These are phyloP conservation scores for Sturnira hondurensis DNA, from an alignment of 2,113 vertebrate species.

Conservation along the genomic window DNA sequence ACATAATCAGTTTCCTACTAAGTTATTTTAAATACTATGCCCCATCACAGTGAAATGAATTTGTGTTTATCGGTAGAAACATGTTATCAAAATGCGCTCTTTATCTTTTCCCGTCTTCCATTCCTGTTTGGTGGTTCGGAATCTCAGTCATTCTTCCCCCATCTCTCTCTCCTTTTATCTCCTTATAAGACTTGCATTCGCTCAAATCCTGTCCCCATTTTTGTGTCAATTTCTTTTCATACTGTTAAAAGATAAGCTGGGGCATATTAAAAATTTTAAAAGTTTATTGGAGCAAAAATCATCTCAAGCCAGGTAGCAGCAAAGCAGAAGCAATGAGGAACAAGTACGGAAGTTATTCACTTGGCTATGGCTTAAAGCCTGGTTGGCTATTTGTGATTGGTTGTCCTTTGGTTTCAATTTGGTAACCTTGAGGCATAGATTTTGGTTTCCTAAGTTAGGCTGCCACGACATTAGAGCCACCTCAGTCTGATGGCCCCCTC, in stretches of 20 bases:
- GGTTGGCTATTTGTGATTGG: neutral
- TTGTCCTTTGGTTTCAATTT: neutral
- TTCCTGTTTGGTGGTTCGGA: neutral
- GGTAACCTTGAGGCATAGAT: neutral
- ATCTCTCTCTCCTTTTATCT: neutral
- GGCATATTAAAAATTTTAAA: neutral
- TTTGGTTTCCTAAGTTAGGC: neutral
- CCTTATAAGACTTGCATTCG: neutral
- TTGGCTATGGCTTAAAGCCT: neutral
- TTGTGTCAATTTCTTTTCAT: neutral
- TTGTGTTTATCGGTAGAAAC: neutral
- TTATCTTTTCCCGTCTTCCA: neutral
- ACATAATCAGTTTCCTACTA: neutral
- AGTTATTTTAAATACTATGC: neutral
- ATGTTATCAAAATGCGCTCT: neutral
- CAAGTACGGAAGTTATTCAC: neutral
- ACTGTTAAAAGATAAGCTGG: neutral
- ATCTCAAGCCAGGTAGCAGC: neutral
- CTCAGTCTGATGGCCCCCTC: neutral
- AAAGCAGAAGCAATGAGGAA: neutral
- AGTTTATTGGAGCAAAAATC: neutral
- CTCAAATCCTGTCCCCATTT: neutral
- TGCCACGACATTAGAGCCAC: neutral
- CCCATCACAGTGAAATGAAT: neutral
- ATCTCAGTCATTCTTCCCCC: neutral